Base-by-base conservation (phyloP, 2,113 vertebrate genomes). In the Chamaea fasciata region DNA sequence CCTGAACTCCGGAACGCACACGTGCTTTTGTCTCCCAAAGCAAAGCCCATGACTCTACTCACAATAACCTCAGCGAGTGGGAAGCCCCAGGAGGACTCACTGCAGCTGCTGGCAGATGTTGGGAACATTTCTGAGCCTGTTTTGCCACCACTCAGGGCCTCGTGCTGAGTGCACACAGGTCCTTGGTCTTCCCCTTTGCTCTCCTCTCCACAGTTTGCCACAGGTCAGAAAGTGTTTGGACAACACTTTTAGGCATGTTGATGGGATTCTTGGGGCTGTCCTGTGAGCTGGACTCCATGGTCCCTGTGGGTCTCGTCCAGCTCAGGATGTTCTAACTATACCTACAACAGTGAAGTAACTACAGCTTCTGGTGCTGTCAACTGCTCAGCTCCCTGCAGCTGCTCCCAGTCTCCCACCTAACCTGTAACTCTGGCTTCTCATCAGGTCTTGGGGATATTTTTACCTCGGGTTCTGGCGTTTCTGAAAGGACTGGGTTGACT, bases 341-440 rank as follows among this genome's bases (percentile, higher is more conserved):
- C 41, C 24, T 17, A 22, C 23, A 55, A 37, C 1, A 47, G 42
- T 4, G 14, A 30, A 78, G 31, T 4, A 31, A 64, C 22, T 27
- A 15, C 62, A 53, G 62, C 14, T 41, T 17, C 39, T 22, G 41
- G 33, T 35, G 64, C 62, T 75, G 46, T 5, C 0, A 0, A 11
- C 59, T 70, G 55, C 81, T 55, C 49, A 68, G 78, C 65, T 74
- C 77, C 31, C 41, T 53, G 33, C 69, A 82, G 69, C 46, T 74
- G 31, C 56, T 62, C 50, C 44, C 28, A 50, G 8, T 5, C 8
- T 87, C 47, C 44, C 37, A 56, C 7, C 15, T 6, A 41, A 64
- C 23, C 73, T 71, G 22, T 11, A 23, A 6, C 28, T 39, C 42
- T 41, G 35, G 24, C 28, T 83, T 70, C 75, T 53, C 41, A 31